Base-by-base conservation (phyloP, 2,888 invertebrate species). In the Eupithecia abbreviata region DNA sequence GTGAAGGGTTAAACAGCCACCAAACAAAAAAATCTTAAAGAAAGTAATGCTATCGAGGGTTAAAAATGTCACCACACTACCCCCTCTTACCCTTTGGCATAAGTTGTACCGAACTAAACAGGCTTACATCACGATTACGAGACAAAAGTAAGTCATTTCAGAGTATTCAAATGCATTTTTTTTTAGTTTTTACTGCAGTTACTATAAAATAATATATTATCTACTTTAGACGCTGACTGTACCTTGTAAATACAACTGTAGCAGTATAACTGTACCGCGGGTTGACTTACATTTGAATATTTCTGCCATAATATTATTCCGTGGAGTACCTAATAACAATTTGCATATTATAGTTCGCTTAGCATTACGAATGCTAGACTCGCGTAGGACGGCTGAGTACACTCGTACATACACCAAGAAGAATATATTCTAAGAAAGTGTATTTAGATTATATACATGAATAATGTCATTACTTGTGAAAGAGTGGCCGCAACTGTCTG, bases 241-340 rank as follows among this genome's bases (percentile, higher is more conserved):
- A 42, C 41, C 18, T 10, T 15, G 47, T 18, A 69, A 69, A 45
- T 18, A 30, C 12, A 18, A 68, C 30, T 18, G 58, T 18, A 58
- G 58, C 18, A 62, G 66, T 42, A 66, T 15, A 42, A 7, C 69
- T 69, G 47, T 69, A 69, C 30, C 62, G 73, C 71, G 69, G 72
- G 75, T 65, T 70, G 74, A 72, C 72, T 74, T 18, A 73, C 69
- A 78, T 75, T 79, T 78, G 76, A 76, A 77, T 79, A 81, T 78
- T 80, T 75, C 77, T 70, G 66, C 73, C 68, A 69, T 78, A 71
- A 71, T 78, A 10, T 77, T 62, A 78, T 78, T 73, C 71, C 67
- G 58, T 71, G 45, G 72, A 77, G 67, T 74, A 41, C 71, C 67
- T 65, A 45, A 73, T 78, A 75, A 78, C 51, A 71, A 75, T 78